Evolutionary conservation across 2,113 vertebrate genomes (phyloP).

Genomic region (Platichthys stellatus): DNA sequence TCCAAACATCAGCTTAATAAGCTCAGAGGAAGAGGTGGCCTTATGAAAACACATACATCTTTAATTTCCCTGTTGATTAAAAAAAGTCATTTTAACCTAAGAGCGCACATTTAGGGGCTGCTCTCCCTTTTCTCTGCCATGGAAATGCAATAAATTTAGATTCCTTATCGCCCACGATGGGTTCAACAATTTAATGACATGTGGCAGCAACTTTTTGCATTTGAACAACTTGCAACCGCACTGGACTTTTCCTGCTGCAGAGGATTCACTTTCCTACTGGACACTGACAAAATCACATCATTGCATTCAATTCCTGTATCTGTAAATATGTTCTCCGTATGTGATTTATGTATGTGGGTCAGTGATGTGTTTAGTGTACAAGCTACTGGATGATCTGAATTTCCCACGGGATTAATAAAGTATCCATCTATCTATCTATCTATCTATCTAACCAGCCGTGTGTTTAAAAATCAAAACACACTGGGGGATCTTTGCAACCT

Average conservation of each 20-base stretch:
- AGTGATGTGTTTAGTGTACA: too few species aligned
- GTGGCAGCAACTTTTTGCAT: neutral
- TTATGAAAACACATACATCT: slow-evolving; percentile 12
- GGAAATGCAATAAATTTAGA: neutral
- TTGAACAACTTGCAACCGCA: neutral
- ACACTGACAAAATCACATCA: too few species aligned
- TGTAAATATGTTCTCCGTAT: too few species aligned
- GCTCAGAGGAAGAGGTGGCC: neutral
- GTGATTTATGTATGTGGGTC: too few species aligned
- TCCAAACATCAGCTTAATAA: slow-evolving; percentile 20
- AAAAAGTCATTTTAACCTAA: neutral
- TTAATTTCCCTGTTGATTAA: neutral
- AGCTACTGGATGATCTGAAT: too few species aligned
- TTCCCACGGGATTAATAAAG: too few species aligned
- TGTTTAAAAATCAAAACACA: slow-evolving; percentile 7
- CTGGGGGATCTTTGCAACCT: neutral
- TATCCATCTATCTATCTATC: too few species aligned
- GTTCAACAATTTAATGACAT: neutral
- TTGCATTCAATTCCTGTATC: too few species aligned
- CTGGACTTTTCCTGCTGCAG: neutral
- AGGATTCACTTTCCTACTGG: too few species aligned
- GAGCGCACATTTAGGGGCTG: neutral
- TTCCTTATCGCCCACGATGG: neutral
- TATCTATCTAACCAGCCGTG: neutral
- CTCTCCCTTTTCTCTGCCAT: too few species aligned